Base-by-base conservation (phyloP, 2,113 vertebrate species). In the Saimiri boliviensis region DNA sequence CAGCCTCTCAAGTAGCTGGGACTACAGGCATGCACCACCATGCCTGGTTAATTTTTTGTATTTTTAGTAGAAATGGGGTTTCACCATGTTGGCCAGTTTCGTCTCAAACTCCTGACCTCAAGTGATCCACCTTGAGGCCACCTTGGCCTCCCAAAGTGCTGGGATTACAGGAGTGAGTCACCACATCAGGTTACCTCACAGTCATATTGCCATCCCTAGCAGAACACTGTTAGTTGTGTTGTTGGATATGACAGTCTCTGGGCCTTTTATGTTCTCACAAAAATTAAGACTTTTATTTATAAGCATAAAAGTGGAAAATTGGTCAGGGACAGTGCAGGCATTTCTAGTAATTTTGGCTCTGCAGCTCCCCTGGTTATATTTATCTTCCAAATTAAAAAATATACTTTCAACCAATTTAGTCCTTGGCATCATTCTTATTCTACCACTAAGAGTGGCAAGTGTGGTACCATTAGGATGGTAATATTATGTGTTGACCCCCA, bases 321-420 rank as follows among this genome's bases (percentile, higher is more conserved):
- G 54, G 21, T 84, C 58, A 40, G 19, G 40, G 88, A 27, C 23
- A 52, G 17, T 80, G 4, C 35, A 25, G 17, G 1, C 2, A 81
- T 83, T 49, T 56, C 68, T 68, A 68, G 49, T 76, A 66, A 93
- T 93, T 76, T 89, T 84, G 68, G 19, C 56, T 45, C 5, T 47
- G 1, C 16, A 77, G 23, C 4, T 23, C 13, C 52, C 52, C 19
- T 73, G 52, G 8, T 97, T 87, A 83, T 1, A 84, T 52, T 85
- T 56, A 79, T 89, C 93, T 90, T 96, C 37, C 56, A 81, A 73
- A 93, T 77, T n/a, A 85, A 70, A 91, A 47, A 96, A 25, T 35
- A 32, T 87, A 82, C 96, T 94, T 97, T 94, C 90, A 94, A 37
- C 45, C 82, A 86, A 89, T 97, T 95, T 88, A 68, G 21, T 93